These are phyloP conservation scores for Tachysurus fulvidraco DNA, from an alignment of 2,113 vertebrate species.

Conservation along the genomic window DNA sequence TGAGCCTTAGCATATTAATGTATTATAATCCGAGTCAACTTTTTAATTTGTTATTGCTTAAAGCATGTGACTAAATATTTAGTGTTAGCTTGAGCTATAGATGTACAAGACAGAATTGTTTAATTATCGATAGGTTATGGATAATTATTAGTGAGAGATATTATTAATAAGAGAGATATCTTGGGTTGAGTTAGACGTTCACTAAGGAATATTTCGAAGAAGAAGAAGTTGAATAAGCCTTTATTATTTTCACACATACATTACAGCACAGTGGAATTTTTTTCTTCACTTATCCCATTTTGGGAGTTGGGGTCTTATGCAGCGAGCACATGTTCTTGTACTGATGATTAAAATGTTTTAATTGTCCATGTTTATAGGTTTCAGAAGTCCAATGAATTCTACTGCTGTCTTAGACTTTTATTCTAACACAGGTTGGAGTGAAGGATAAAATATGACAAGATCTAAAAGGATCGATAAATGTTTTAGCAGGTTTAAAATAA, in stretches of 20 bases:
- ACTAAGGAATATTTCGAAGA: not conserved
- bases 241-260: no score
- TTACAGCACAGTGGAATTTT: no score
- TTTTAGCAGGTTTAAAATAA: constrained; percentile 75
- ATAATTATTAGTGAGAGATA: not conserved
- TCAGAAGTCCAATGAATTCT: not conserved
- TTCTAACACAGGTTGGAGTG: constrained; percentile 50
- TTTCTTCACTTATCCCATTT: no score
- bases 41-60: constrained; percentile 26
- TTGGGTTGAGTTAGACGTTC: not conserved
- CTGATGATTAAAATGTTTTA: constrained; percentile 25
- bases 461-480: constrained; percentile 73
- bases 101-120: not conserved
- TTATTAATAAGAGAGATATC: not conserved
- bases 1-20: not conserved
- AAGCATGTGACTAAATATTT: not conserved
- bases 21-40: not conserved
- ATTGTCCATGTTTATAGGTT: constrained; percentile 7
- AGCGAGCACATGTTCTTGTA: not conserved
- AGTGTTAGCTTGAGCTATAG: not conserved
- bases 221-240: no score
- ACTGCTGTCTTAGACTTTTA: not conserved
- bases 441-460: constrained; percentile 68
- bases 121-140: no score
- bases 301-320: no score